These are phyloP conservation scores for Lampris megalopsis DNA, from an alignment of 2,113 vertebrate species.

Conservation along the genomic window DNA sequence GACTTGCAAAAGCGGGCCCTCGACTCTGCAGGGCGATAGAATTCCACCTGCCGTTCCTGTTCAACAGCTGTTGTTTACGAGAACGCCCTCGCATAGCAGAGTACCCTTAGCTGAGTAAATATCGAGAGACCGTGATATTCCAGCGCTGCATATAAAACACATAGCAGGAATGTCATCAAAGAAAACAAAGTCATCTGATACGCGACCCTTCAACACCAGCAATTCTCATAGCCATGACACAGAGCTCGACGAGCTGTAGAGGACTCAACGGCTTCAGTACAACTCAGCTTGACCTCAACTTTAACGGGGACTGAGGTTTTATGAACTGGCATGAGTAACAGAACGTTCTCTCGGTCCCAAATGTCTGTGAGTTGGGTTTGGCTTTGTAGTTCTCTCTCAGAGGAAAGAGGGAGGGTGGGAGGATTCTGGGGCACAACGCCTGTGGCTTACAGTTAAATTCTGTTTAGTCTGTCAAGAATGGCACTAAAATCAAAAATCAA, in stretches of 20 bases:
- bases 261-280: neutral
- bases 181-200: neutral
- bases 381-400: conserved; percentile 5
- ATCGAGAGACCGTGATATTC: conserved; percentile 24
- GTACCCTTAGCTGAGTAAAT: conserved; percentile 46
- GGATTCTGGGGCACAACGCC: conserved; percentile 2
- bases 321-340: neutral
- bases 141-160: conserved; percentile 41
- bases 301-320: conserved; percentile 4
- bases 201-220: neutral
- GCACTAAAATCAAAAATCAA: neutral
- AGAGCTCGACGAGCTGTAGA: conserved; percentile 1
- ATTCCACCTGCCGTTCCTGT: conserved; percentile 25
- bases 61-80: conserved; percentile 63
- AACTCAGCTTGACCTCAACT: conserved; percentile 3
- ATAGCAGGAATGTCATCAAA: conserved; percentile 31
- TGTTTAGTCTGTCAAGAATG: neutral
- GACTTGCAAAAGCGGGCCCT: neutral
- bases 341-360: neutral
- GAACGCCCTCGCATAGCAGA: conserved; percentile 37
- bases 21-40: conserved; percentile 5
- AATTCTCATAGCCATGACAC: neutral
- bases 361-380: conserved; percentile 5
- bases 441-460: neutral
- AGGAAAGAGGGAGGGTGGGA: neutral